These are phyloP conservation scores for Drosophila limbata DNA, from an alignment of 2,888 invertebrate genomes.

Conservation along the genomic window DNA sequence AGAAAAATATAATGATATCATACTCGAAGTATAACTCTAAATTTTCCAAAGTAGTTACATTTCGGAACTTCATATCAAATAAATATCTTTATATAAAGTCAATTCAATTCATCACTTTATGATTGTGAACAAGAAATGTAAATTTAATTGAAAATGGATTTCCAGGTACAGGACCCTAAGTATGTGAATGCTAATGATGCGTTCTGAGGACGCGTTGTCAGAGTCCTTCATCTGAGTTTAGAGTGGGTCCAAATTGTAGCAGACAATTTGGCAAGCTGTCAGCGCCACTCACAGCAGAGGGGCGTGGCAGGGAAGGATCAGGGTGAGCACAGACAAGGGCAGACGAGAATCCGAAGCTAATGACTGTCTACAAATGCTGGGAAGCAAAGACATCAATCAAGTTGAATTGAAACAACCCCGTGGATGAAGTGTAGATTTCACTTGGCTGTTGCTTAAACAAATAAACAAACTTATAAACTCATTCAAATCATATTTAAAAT, in stretches of 20 bases:
- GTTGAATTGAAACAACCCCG: conserved; percentile 58
- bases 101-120: background rate
- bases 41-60: background rate
- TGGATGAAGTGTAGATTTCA: conserved; percentile 4
- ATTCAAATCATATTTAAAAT: conserved; percentile 79
- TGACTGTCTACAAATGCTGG: conserved; percentile 70
- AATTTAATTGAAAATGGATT: conserved; percentile 18
- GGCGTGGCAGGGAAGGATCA: conserved; percentile 54
- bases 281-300: conserved; percentile 58
- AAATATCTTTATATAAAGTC: background rate
- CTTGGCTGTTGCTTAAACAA: conserved; percentile 63
- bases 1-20: too few species aligned
- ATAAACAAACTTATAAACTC: conserved; percentile 80
- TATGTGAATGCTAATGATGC: conserved; percentile 64
- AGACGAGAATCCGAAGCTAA: conserved; percentile 63
- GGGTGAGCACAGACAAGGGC: conserved; percentile 40
- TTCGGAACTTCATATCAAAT: background rate
- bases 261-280: conserved; percentile 80
- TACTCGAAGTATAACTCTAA: background rate
- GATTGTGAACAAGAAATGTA: background rate
- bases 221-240: conserved; percentile 13
- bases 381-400: conserved; percentile 76
- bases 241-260: conserved; percentile 42
- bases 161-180: conserved; percentile 1
- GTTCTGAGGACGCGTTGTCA: conserved; percentile 30